These are phyloP conservation scores for Lycodopsis pacificus DNA, from an alignment of 2,797 vertebrate genomes.

Conservation along the genomic window DNA sequence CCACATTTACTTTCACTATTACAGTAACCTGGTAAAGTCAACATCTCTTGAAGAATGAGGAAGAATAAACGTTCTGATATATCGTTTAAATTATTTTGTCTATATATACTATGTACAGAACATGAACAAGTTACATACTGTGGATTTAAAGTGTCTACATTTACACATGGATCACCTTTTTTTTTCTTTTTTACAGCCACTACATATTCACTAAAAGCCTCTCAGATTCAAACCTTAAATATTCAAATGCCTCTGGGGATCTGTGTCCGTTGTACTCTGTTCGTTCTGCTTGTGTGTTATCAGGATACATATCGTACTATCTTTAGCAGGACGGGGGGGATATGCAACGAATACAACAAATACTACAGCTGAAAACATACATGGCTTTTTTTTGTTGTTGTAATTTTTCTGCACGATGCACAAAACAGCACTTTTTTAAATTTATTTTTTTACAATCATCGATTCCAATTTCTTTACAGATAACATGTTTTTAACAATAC, in stretches of 20 bases:
- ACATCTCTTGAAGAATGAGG: slow-evolving; percentile 42
- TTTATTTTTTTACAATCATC: slow-evolving; percentile 69
- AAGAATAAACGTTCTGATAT: slow-evolving; percentile 65
- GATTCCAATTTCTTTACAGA: slow-evolving; percentile 70
- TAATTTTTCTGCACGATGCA: slow-evolving; percentile 70
- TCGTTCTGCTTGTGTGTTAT: slow-evolving; percentile 46
- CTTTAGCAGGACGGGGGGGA: slow-evolving; percentile 48
- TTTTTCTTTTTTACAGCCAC: slow-evolving; percentile 55
- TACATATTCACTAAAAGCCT: slow-evolving; percentile 67
- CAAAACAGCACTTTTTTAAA: slow-evolving; percentile 70
- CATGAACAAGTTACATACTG: slow-evolving; percentile 54
- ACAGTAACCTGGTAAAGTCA: slow-evolving; percentile 56
- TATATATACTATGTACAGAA: slow-evolving; percentile 81
- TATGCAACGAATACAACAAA: slow-evolving; percentile 66
- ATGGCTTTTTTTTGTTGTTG: slow-evolving; percentile 12
- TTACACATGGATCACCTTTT: slow-evolving; percentile 75
- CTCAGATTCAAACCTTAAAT: slow-evolving; percentile 48
- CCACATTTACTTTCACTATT: slow-evolving; percentile 57
- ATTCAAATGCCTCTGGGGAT: slow-evolving; percentile 40
- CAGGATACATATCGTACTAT: slow-evolving; percentile 47
- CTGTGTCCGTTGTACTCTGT: slow-evolving; percentile 33
- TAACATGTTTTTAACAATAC: slow-evolving; percentile 65
- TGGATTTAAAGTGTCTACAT: slow-evolving; percentile 75
- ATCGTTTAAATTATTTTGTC: slow-evolving; percentile 31
- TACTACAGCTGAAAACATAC: slow-evolving; percentile 66